Conservation (phyloP, 2,797 vertebrate genomes). For the Denticeps clupeoides region DNA sequence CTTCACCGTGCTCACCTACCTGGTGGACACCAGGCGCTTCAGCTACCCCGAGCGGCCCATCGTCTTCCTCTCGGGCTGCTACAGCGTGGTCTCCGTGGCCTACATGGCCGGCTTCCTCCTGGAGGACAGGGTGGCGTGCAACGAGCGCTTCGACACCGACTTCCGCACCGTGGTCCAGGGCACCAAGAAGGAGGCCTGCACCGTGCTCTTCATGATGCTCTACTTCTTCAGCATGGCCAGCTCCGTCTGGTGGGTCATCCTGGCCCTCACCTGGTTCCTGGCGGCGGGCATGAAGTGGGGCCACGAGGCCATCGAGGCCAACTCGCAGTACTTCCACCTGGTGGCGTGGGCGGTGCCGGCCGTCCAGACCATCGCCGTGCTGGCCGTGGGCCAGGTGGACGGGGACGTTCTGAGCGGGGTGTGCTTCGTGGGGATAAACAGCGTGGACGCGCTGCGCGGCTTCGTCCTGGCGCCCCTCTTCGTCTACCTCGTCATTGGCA, state of each 20-base stretch:
- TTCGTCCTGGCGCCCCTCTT: slow-evolving; percentile 88
- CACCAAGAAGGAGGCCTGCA: slow-evolving; percentile 92
- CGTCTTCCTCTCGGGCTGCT: slow-evolving; percentile 90
- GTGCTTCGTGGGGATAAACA: slow-evolving; percentile 88
- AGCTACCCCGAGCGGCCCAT: slow-evolving; percentile 92
- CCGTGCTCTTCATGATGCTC: slow-evolving; percentile 96
- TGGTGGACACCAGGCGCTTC: slow-evolving; percentile 95
- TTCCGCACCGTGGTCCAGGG: slow-evolving; percentile 85
- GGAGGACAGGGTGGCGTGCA: slow-evolving; percentile 86
- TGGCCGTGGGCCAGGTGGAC: slow-evolving; percentile 88
- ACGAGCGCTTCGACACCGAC: slow-evolving; percentile 82
- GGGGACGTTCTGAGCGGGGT: slow-evolving; percentile 85
- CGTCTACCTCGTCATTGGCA: slow-evolving; percentile 88
- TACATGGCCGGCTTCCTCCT: slow-evolving; percentile 86
- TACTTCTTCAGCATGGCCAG: slow-evolving; percentile 98
- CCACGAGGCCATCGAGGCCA: slow-evolving; percentile 93
- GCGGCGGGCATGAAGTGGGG: slow-evolving; percentile 96
- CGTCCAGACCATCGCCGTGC: slow-evolving; percentile 87
- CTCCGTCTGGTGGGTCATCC: slow-evolving; percentile 97
- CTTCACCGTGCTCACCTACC: slow-evolving; percentile 87
- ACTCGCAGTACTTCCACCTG: slow-evolving; percentile 91
- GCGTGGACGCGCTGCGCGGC: slow-evolving; percentile 82
- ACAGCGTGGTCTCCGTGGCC: slow-evolving; percentile 85
- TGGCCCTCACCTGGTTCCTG: slow-evolving; percentile 92
- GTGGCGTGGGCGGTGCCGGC: slow-evolving; percentile 92